phyloP scores from a whole-genome alignment of 2,888 invertebrate species.

The Himalopsyche kuldschensis region DNA sequence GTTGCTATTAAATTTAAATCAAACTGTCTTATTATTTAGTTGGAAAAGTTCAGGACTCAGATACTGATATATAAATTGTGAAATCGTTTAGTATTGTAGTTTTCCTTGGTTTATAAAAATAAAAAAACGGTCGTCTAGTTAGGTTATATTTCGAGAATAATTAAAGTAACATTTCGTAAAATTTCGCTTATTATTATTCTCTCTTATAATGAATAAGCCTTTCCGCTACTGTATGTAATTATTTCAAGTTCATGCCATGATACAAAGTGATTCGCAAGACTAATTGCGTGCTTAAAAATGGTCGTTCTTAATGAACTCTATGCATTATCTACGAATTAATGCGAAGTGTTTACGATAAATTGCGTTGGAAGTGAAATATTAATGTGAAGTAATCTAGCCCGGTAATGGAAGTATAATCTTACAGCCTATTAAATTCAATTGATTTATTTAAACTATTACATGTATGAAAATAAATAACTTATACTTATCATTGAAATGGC shows the following conservation, averaged over 20 bases:
- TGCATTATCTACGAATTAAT: not conserved
- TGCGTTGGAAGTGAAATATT: not conserved
- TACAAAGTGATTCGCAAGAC: not conserved
- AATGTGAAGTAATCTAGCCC: not conserved
- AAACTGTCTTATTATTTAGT: too few relatives aligned
- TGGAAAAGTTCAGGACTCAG: too few relatives aligned
- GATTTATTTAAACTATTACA: not conserved
- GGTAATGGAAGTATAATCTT: not conserved
- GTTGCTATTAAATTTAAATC: too few relatives aligned
- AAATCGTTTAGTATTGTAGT: too few relatives aligned
- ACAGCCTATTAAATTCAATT: not conserved
- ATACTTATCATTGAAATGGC: too few relatives aligned
- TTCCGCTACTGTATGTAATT: not conserved
- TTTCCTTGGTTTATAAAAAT: too few relatives aligned
- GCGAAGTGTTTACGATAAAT: not conserved
- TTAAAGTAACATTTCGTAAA: too few relatives aligned
- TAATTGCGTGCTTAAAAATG: not conserved
- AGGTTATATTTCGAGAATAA: too few relatives aligned
- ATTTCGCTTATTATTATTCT: not conserved
- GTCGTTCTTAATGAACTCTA: not conserved
- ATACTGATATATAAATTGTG: too few relatives aligned
- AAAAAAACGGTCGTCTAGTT: too few relatives aligned
- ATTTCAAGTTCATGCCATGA: not conserved
- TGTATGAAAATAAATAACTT: too few relatives aligned
- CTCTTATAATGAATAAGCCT: not conserved